Evolutionary conservation across 2,113 vertebrate species (phyloP).

Genomic region (Hemibagrus wyckioides): DNA sequence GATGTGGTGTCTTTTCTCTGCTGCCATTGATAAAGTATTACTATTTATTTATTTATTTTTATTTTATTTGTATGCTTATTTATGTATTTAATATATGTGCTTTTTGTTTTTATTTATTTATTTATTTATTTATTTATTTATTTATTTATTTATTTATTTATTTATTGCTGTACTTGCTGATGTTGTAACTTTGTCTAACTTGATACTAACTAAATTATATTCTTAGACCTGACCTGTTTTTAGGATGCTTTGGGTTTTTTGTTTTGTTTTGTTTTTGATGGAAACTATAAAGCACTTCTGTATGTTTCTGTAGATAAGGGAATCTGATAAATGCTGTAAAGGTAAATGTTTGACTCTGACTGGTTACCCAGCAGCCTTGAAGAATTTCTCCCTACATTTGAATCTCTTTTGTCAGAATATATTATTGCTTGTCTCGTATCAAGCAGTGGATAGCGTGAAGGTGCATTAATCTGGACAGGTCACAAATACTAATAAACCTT

Average conservation of each 20-base stretch:
- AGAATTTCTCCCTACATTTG: background rate
- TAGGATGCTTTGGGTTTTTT: background rate
- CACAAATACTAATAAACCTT: slow-evolving; percentile 9
- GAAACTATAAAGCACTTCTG: background rate
- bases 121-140: too few relatives aligned
- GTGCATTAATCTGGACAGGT: slow-evolving; percentile 4
- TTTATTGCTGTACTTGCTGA: too few relatives aligned
- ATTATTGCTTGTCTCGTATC: background rate
- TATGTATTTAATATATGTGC: too few relatives aligned
- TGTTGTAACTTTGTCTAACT: background rate
- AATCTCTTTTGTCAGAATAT: background rate
- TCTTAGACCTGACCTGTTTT: background rate
- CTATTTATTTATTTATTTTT: too few relatives aligned
- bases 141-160: too few relatives aligned
- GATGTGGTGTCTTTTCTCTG: too few relatives aligned
- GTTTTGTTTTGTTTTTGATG: background rate
- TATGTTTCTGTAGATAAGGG: background rate
- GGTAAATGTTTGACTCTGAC: background rate
- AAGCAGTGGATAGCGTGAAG: background rate
- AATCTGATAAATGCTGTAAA: background rate
- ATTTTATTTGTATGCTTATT: too few relatives aligned
- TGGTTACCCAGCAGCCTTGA: background rate
- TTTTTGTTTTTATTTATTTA: too few relatives aligned
- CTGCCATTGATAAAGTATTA: too few relatives aligned
- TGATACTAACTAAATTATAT: background rate